Conservation (phyloP, 2,113 vertebrate genomes). For the Barbus barbus region DNA sequence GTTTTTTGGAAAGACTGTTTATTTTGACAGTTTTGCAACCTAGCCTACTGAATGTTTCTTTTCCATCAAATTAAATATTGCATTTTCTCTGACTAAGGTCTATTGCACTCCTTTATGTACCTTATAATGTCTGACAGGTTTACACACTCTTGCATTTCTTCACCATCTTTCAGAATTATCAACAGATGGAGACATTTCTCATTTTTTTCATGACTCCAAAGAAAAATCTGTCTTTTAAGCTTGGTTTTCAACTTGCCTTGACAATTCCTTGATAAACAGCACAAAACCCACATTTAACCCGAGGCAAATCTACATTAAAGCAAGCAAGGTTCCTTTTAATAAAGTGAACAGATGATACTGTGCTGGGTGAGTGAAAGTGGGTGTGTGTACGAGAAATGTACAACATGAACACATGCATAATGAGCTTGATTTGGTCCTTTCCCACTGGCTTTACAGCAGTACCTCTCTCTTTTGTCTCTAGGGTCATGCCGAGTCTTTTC, state of each 20-base stretch:
- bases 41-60: neutral
- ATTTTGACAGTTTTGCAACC: too few species aligned
- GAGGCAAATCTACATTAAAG: slow-evolving; percentile 11
- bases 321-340: slow-evolving; percentile 9
- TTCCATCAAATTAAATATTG: neutral
- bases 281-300: neutral
- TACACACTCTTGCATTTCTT: neutral
- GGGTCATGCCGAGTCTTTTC: neutral
- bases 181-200: neutral
- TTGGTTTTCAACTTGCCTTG: neutral
- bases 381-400: neutral
- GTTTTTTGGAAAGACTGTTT: too few species aligned
- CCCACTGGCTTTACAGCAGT: neutral
- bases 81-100: neutral
- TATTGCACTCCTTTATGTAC: neutral
- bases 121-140: neutral
- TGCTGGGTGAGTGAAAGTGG: neutral
- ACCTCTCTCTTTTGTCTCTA: neutral
- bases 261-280: neutral
- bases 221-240: neutral
- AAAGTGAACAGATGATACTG: slow-evolving; percentile 7
- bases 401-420: neutral
- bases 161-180: neutral
- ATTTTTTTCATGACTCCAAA: neutral
- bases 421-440: neutral